phyloP scores from a whole-genome alignment of 2,113 vertebrate genomes.

The Malurus melanocephalus region DNA sequence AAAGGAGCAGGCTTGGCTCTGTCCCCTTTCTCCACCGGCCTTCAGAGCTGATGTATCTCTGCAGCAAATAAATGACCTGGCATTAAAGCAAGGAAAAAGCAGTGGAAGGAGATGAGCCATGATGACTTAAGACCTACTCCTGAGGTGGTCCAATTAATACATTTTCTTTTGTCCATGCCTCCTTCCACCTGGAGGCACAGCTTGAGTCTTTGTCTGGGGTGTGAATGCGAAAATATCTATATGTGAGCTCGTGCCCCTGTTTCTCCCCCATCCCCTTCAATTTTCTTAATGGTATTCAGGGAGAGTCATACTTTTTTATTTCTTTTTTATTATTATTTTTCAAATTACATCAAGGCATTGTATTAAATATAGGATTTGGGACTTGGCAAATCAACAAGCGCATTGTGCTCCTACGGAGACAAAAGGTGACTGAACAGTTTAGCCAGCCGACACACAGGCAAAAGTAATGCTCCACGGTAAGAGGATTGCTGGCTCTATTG shows the following conservation, averaged over 20 bases:
- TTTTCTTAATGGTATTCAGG: slow-evolving; percentile 9
- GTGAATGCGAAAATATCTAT: background rate
- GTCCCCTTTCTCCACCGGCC: background rate
- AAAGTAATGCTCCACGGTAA: slow-evolving; percentile 27
- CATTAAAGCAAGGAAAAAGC: background rate
- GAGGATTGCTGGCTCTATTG: slow-evolving; percentile 49
- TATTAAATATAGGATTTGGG: slow-evolving; percentile 45
- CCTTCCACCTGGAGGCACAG: background rate
- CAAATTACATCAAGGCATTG: slow-evolving; percentile 8
- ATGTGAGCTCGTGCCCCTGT: background rate
- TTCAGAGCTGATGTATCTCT: background rate
- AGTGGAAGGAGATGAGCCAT: background rate
- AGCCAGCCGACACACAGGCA: background rate
- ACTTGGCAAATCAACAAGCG: slow-evolving; percentile 23
- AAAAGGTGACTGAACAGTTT: slow-evolving; percentile 52
- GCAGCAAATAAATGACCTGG: background rate
- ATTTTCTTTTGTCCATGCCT: background rate
- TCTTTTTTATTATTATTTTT: background rate
- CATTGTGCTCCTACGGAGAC: slow-evolving; percentile 29
- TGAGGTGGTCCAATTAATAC: background rate
- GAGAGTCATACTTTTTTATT: background rate
- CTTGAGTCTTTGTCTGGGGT: background rate
- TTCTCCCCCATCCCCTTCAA: background rate
- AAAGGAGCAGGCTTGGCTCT: background rate
- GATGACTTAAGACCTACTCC: background rate